These are phyloP conservation scores for Crotophaga sulcirostris DNA, from an alignment of 2,113 vertebrate genomes.

Conservation along the genomic window DNA sequence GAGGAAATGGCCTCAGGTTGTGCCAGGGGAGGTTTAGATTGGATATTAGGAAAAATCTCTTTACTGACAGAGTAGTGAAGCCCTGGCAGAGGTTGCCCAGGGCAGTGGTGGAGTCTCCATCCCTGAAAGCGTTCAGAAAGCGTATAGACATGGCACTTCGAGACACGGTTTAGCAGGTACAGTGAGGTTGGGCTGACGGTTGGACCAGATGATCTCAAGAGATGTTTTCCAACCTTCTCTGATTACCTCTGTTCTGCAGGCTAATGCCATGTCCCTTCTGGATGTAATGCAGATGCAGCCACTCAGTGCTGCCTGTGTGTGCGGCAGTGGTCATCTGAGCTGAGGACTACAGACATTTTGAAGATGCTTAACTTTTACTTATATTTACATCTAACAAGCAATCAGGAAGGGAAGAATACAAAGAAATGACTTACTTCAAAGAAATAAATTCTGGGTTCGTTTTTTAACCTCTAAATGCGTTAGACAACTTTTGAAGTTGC, in stretches of 20 bases:
- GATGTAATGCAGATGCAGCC: fast-evolving
- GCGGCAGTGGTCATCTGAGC: background rate
- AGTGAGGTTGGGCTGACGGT: too few species aligned
- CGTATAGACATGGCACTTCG: too few species aligned
- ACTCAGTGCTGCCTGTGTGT: background rate
- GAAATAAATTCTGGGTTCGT: background rate
- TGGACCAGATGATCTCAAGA: too few species aligned
- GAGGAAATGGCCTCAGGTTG: too few species aligned
- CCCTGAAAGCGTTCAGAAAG: too few species aligned
- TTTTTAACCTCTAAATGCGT: background rate
- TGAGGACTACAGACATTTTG: background rate
- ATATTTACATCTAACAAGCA: background rate
- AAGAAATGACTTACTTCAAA: background rate
- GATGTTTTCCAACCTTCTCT: too few species aligned
- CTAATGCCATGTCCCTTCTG: fast-evolving
- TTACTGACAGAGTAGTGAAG: too few species aligned
- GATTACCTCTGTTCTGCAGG: background rate
- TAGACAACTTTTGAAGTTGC: background rate
- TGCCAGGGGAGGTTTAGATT: too few species aligned
- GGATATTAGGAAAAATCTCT: too few species aligned
- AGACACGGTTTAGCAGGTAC: too few species aligned
- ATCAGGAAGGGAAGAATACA: background rate
- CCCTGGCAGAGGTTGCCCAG: too few species aligned
- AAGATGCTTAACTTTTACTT: background rate
- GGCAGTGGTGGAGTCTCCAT: too few species aligned